Evolutionary conservation across 2,113 vertebrate genomes (phyloP), one percentile per base, ranked within the genome.

Genomic region (Cryptoleucopteryx plumbea): DNA sequence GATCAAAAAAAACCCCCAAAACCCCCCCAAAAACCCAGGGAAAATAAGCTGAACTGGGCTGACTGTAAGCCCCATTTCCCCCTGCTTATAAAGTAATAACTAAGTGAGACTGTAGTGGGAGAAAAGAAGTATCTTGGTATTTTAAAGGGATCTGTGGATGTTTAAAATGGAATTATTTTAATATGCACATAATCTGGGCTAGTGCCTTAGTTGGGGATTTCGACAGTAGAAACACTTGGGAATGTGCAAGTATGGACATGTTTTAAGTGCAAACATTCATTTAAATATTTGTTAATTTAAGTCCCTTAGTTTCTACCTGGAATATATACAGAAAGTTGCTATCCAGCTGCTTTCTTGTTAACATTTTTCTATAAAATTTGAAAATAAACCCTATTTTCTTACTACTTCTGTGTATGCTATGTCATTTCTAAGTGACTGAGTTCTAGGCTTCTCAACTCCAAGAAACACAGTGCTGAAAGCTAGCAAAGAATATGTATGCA

Each of bases 321-420:
- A 67, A 50, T 63, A 32, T 78, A 55, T 50, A 48, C 2, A 68
- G 43, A 62, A 88, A 70, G 20, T 45, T 82, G 10, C 21, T 86
- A 16, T 78, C 9, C 13, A 83, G 13, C 29, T 92, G 38, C 20
- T 94, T 84, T 74, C 63, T 93, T 40, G 43, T 45, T 83, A 66
- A 70, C 34, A 50, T 55, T 71, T 73, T 81, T 73, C 68, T 66
- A 29, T 38, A 50, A 84, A 52, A 78, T 25, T 59, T 81, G 65
- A 82, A 82, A 94, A 87, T 91, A 85, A 94, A 94, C 45, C 18
- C 22, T 88, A 31, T 90, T 93, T 96, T 94, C 61, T 48, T 95
- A 55, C 8, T 40, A 10, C 4, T 36, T 90, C n/a, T 83, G 7
- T 42, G 20, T 86, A 16, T 65, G 40, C 3, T 22, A 3, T 72